Conservation (phyloP, 2,113 vertebrate genomes). For the Cettia cetti region DNA sequence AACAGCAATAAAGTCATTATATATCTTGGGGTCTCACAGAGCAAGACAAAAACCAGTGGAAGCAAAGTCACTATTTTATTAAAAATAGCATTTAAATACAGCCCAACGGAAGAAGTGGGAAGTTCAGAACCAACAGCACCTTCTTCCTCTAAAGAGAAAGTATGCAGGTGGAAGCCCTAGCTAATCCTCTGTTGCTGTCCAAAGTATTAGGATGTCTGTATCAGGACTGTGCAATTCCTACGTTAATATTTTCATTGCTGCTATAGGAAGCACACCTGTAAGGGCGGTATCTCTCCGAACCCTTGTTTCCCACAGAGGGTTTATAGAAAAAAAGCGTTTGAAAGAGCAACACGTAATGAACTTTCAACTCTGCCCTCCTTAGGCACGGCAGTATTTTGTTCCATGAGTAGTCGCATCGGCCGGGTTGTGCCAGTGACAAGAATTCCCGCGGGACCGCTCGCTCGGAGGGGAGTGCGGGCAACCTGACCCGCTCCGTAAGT, state of each 20-base stretch:
- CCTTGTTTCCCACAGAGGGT: accelerated
- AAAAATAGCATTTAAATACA: background rate
- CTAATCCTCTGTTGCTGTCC: no score
- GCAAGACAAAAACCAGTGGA: accelerated
- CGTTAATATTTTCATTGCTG: background rate
- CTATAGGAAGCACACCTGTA: background rate
- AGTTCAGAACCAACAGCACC: background rate
- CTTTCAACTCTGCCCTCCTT: background rate
- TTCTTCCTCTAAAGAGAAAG: background rate
- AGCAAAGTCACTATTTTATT: background rate
- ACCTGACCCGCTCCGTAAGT: accelerated
- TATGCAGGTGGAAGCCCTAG: background rate
- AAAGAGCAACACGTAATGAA: background rate
- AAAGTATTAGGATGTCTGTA: background rate
- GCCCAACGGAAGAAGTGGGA: background rate
- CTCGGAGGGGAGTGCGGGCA: background rate
- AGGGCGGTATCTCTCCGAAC: background rate
- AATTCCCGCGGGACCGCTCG: background rate
- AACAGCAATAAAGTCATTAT: background rate
- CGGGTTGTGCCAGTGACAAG: background rate
- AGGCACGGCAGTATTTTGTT: background rate
- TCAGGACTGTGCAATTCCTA: background rate
- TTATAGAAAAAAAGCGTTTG: background rate
- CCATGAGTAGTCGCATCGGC: accelerated
- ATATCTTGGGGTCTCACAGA: background rate